Conservation (phyloP, 2,888 invertebrate genomes). For the Xanthia icteritia region DNA sequence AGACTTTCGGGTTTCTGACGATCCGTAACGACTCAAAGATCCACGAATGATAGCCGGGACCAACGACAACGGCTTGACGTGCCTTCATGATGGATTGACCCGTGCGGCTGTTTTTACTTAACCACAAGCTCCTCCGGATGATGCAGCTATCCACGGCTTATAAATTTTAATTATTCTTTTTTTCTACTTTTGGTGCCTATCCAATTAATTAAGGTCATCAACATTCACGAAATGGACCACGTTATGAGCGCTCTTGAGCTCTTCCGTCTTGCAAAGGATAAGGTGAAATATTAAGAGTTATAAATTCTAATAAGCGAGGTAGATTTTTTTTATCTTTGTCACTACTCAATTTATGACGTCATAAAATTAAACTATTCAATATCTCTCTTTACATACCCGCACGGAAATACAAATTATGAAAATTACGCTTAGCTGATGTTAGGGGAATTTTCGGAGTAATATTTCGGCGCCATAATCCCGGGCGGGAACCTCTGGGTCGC, state of each 20-base stretch:
- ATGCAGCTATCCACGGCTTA: too few species aligned
- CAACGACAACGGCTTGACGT: too few species aligned
- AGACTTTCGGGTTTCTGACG: too few species aligned
- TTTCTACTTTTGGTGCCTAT: background rate
- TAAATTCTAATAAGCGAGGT: background rate
- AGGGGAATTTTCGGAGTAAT: slow-evolving; percentile 52
- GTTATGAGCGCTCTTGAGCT: background rate
- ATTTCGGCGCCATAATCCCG: slow-evolving; percentile 54
- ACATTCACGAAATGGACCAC: background rate
- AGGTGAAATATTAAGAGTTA: background rate
- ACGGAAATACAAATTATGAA: slow-evolving; percentile 51
- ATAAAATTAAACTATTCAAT: slow-evolving; percentile 16
- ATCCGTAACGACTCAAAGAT: too few species aligned
- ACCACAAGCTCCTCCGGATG: too few species aligned
- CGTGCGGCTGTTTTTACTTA: too few species aligned
- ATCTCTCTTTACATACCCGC: background rate
- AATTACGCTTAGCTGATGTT: slow-evolving; percentile 49
- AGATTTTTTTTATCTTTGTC: background rate
- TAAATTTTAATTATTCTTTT: too few species aligned
- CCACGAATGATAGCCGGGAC: too few species aligned
- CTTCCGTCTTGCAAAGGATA: background rate
- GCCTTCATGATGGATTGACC: too few species aligned
- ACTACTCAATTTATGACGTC: background rate
- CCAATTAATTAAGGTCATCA: background rate
- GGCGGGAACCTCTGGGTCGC: slow-evolving; percentile 15